phyloP scores from a whole-genome alignment of 2,113 vertebrate genomes.

The Vulpes ferrilata region DNA sequence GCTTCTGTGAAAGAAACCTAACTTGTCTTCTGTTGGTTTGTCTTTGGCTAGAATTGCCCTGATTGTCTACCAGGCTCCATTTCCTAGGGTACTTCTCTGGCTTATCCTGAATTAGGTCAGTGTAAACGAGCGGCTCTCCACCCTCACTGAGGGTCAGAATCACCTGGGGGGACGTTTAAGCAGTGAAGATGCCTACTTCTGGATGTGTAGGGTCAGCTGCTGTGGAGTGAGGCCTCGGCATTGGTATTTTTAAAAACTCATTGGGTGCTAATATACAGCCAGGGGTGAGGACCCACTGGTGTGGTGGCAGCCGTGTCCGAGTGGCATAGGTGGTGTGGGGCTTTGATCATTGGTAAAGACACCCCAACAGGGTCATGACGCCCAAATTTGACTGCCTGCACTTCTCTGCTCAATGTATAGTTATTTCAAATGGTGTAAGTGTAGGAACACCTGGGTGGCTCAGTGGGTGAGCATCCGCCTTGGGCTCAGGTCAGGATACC shows the following conservation, averaged over 20 bases:
- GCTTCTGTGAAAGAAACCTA: background rate
- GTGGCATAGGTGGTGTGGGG: background rate
- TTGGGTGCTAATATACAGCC: background rate
- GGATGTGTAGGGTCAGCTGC: background rate
- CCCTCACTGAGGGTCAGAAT: background rate
- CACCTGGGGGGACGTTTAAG: background rate
- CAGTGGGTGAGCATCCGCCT: no score
- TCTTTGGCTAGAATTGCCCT: background rate
- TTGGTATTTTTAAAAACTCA: background rate
- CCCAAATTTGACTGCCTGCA: background rate
- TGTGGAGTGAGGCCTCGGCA: background rate
- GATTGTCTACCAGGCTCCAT: background rate
- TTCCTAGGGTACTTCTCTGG: slow-evolving; percentile 14
- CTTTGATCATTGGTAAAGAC: slow-evolving; percentile 20
- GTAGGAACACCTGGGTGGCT: no score
- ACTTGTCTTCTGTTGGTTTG: background rate
- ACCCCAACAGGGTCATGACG: background rate
- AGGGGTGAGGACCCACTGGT: background rate
- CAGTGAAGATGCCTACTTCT: background rate
- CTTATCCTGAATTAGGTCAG: background rate
- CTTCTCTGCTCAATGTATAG: background rate
- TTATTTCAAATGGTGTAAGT: background rate
- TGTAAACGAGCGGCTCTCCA: background rate
- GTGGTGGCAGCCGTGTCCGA: background rate
- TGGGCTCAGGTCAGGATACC: no score